A percentile compares a stretch with the other conserved stretches of the same genome.
phyloP scores from a whole-genome alignment of 2,113 vertebrate genomes.

The cattle (Bos taurus) region ARS-UCD2.0 NC_037331.1:67978501-67979000 shows the following conservation, averaged over 20 bases:
- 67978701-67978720: background rate
- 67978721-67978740: background rate
- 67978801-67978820: background rate
- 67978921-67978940: background rate
- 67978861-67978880: background rate
- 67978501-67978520: conserved; percentile 2
- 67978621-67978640: background rate
- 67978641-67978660: background rate
- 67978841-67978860: background rate
- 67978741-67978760: background rate
- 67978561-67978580: background rate
- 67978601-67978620: conserved; percentile 20
- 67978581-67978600: background rate
- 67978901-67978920: fast-evolving
- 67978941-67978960: background rate
- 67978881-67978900: fast-evolving
- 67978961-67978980: background rate
- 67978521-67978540: background rate
- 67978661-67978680: background rate
- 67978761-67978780: background rate
- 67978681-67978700: background rate
- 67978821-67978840: background rate
- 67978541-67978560: background rate
- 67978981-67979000: background rate
- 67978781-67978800: background rate